These are phyloP conservation scores for Eupithecia tripunctaria DNA, from an alignment of 2,888 invertebrate genomes.

Conservation along the genomic window DNA sequence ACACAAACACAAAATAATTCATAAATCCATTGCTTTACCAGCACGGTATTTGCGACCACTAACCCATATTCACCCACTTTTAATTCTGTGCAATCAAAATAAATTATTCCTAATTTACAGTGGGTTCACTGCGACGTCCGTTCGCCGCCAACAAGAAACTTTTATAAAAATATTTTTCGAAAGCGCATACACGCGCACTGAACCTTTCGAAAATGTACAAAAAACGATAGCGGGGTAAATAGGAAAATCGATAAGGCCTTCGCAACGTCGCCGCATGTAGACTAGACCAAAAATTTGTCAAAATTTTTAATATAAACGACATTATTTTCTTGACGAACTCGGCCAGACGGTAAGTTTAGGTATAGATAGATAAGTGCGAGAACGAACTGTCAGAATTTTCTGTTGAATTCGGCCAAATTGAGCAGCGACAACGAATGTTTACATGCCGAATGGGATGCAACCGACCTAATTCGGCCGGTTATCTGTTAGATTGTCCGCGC, in stretches of 20 bases:
- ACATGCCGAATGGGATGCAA: slow-evolving; percentile 41
- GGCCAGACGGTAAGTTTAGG: slow-evolving; percentile 25
- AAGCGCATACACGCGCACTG: slow-evolving; percentile 78
- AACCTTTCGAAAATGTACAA: slow-evolving; percentile 82
- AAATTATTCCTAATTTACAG: slow-evolving; percentile 82
- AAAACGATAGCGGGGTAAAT: slow-evolving; percentile 79
- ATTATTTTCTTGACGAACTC: slow-evolving; percentile 80
- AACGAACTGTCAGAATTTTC: slow-evolving; percentile 83
- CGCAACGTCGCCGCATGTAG: slow-evolving; percentile 72
- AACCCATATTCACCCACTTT: slow-evolving; percentile 81
- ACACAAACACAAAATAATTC: slow-evolving; percentile 66
- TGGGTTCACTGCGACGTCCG: slow-evolving; percentile 75
- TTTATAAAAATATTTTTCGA: slow-evolving; percentile 79
- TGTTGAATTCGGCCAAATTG: slow-evolving; percentile 63
- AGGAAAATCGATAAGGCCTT: slow-evolving; percentile 82
- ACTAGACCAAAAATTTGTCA: slow-evolving; percentile 83
- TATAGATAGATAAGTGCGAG: slow-evolving; percentile 32
- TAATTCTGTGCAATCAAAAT: slow-evolving; percentile 78
- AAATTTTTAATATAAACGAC: slow-evolving; percentile 85
- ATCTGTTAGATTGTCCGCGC: slow-evolving; percentile 50
- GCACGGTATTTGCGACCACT: slow-evolving; percentile 70
- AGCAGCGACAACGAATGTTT: slow-evolving; percentile 44
- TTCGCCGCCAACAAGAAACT: slow-evolving; percentile 74
- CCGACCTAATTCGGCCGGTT: slow-evolving; percentile 66
- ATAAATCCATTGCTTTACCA: slow-evolving; percentile 63